Conservation (phyloP, 2,888 invertebrate species). For the Catonia carolina region DNA sequence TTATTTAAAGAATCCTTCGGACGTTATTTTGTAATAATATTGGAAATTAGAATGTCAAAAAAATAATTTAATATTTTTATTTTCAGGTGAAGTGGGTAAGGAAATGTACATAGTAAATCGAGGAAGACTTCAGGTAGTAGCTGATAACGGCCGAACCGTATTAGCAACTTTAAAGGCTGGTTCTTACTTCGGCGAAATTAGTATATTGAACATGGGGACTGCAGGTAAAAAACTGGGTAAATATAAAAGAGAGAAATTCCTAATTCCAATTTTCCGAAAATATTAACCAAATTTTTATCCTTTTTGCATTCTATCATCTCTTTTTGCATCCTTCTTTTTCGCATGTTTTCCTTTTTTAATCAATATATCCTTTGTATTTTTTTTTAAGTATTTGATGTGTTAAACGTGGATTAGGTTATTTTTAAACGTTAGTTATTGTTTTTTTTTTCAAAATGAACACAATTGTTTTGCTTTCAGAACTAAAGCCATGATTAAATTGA, state of each 20-base stretch:
- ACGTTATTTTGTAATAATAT: too few relatives aligned
- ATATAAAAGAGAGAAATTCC: too few relatives aligned
- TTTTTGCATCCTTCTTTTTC: background rate
- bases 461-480: too few relatives aligned
- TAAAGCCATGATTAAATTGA: too few relatives aligned
- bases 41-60: too few relatives aligned
- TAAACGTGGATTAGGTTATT: too few relatives aligned
- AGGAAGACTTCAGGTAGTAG: conserved; percentile 90
- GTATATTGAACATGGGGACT: conserved; percentile 98
- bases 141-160: conserved; percentile 91
- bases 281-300: conserved; percentile 6
- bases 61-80: too few relatives aligned
- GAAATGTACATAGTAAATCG: conserved; percentile 99
- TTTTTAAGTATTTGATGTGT: background rate
- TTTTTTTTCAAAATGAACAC: too few relatives aligned
- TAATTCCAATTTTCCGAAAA: conserved; percentile 4
- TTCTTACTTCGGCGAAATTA: conserved; percentile 99
- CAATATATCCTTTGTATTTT: background rate
- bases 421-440: too few relatives aligned
- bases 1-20: too few relatives aligned
- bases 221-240: conserved; percentile 78
- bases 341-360: background rate
- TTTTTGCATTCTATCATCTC: background rate
- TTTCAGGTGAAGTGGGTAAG: conserved; percentile 94
- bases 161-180: conserved; percentile 96